Evolutionary conservation across 2,113 vertebrate species (phyloP).

Genomic region (Poeciliopsis turrubarensis): DNA sequence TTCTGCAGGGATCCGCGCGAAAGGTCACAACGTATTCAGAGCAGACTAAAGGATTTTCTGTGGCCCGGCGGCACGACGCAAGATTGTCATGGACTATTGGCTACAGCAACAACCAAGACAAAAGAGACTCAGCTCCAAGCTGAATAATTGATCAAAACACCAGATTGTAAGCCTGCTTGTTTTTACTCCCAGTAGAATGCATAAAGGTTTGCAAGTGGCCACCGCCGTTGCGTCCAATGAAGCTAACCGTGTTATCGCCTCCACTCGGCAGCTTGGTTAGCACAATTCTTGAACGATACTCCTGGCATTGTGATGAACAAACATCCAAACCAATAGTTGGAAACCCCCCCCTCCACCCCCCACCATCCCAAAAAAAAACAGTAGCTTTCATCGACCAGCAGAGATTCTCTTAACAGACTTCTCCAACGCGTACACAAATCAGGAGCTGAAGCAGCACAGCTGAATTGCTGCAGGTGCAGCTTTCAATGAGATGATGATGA

Average conservation of each 20-base stretch:
- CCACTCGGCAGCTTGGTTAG: background rate
- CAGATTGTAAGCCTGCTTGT: background rate
- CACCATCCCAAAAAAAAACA: no score
- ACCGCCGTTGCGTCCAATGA: background rate
- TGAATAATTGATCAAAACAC: background rate
- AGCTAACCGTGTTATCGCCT: background rate
- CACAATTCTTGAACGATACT: constrained; percentile 4
- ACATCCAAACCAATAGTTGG: constrained; percentile 2
- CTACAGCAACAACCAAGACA: constrained; percentile 1
- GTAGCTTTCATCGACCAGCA: constrained; percentile 12
- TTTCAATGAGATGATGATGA: constrained; percentile 54
- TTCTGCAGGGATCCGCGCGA: constrained; percentile 62
- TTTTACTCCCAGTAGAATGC: background rate
- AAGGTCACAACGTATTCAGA: constrained; percentile 72
- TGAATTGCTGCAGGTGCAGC: constrained; percentile 55
- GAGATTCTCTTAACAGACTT: constrained; percentile 2
- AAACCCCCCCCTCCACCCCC: no score
- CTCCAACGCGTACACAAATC: constrained; percentile 7
- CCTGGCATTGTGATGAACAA: background rate
- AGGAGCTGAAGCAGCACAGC: constrained; percentile 30
- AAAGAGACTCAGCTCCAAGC: background rate
- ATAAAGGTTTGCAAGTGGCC: background rate
- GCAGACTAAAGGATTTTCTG: constrained; percentile 58
- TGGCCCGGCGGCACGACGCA: constrained; percentile 9
- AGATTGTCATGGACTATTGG: constrained; percentile 33